Evolutionary conservation across 2,113 vertebrate species (phyloP), one percentile per base, ranked within the genome.

Genomic region (Hiodon alosoides): DNA sequence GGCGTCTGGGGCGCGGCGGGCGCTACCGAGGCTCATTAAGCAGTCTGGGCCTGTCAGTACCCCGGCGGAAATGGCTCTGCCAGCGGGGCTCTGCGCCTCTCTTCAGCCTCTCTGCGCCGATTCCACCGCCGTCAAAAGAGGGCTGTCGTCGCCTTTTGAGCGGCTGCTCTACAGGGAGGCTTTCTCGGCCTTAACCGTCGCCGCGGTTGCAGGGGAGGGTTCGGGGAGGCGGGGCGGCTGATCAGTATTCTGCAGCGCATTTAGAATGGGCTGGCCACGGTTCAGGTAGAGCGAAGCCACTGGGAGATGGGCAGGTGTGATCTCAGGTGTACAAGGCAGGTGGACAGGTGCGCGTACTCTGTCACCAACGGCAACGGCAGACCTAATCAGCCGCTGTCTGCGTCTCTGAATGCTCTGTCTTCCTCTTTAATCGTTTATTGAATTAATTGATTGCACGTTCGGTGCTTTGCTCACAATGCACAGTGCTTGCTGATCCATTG

Each of bases 21-120:
- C 77, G 74, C 78, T 80, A 79, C 73, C 74, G 78, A 72, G 74
- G 74, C 73, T 78, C 78, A 82, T 82, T 84, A 81, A 70, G 53
- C 70, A 71, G 72, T 14, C 62, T 70, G 76, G 77, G 68, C 74
- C 76, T 69, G 74, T 77, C 78, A 54, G 78, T 61, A 76, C 61
- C 2, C 69, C 71, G 70, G 69, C 64, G 77, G 75, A 75, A 79
- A 82, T 80, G 77, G 78, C 14, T 7, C 74, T 71, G 57, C 62
- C 77, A 79, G 80, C 77, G 5, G 80, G 80, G 53, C 69, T 69
- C 78, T 75, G 67, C 77, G 62, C 57, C 76, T 76, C 58, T 69
- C 58, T 46, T 3, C 47, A 46, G 50, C 16, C 58, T 54, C 48
- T 9, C 72, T 48, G 11, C 69, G 76, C 68, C 75, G 72, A 76